A percentile compares a stretch with the other conserved stretches of the same genome.
Evolutionary conservation across 2,888 invertebrate species (phyloP).

Genomic region (Drosophila prostipennis): DNA sequence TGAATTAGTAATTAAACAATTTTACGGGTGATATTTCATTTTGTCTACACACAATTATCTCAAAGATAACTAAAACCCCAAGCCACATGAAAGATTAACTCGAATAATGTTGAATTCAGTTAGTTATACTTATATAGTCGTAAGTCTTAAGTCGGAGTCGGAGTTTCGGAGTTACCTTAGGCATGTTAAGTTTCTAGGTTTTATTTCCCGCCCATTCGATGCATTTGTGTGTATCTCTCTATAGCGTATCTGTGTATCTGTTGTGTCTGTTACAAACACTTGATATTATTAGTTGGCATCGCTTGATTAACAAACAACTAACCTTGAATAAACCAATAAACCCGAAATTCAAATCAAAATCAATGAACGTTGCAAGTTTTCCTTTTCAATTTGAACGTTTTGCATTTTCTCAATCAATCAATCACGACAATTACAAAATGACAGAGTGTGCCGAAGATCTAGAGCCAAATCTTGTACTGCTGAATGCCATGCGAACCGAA

Average conservation of each 20-base stretch:
- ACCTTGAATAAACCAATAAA: not conserved
- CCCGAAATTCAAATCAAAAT: slow-evolving; percentile 25
- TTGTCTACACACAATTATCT: slow-evolving; percentile 50
- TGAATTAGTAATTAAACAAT: slow-evolving; percentile 65
- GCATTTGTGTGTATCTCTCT: slow-evolving; percentile 32
- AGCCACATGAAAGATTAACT: slow-evolving; percentile 12
- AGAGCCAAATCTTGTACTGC: slow-evolving; percentile 28
- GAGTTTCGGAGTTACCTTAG: slow-evolving; percentile 10
- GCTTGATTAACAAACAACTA: slow-evolving; percentile 71
- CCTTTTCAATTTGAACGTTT: slow-evolving; percentile 59
- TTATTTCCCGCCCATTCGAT: slow-evolving; percentile 26
- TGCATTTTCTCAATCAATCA: slow-evolving; percentile 65
- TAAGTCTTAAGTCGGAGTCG: slow-evolving; percentile 2
- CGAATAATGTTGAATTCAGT: slow-evolving; percentile 25
- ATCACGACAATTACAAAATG: slow-evolving; percentile 5
- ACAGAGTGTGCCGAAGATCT: slow-evolving; percentile 53
- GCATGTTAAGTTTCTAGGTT: slow-evolving; percentile 32
- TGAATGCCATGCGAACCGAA: slow-evolving; percentile 36
- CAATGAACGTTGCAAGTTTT: slow-evolving; percentile 47
- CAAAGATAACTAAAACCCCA: slow-evolving; percentile 34
- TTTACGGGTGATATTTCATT: slow-evolving; percentile 73
- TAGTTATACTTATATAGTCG: slow-evolving; percentile 7
- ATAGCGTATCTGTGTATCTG: slow-evolving; percentile 47
- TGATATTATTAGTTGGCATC: slow-evolving; percentile 77
- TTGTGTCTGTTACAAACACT: slow-evolving; percentile 52